These are phyloP conservation scores for Tachina fera DNA, from an alignment of 2,888 invertebrate species.

Conservation along the genomic window DNA sequence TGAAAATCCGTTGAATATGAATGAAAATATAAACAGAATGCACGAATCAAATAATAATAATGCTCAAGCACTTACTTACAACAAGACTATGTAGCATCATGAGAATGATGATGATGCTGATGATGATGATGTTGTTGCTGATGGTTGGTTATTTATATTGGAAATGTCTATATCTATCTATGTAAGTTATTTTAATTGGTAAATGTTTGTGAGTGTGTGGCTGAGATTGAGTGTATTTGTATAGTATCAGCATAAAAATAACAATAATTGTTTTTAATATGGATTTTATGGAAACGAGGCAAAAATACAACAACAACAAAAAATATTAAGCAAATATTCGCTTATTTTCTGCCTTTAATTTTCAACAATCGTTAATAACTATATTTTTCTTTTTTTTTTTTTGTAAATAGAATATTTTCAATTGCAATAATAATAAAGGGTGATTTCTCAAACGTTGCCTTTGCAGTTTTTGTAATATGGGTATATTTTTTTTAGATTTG, in stretches of 20 bases:
- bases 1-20: slow-evolving; percentile 47
- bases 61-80: slow-evolving; percentile 36
- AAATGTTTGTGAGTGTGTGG: slow-evolving; percentile 13
- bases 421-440: slow-evolving; percentile 14
- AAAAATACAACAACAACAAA: not conserved
- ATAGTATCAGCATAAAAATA: slow-evolving; percentile 63
- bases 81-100: slow-evolving; percentile 30
- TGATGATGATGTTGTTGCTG: not conserved
- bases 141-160: slow-evolving; percentile 47
- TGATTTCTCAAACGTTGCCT: not conserved
- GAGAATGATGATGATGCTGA: slow-evolving; percentile 2
- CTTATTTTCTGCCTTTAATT: slow-evolving; percentile 59
- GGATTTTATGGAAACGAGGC: slow-evolving; percentile 52
- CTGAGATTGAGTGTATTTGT: slow-evolving; percentile 35
- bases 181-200: slow-evolving; percentile 45
- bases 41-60: slow-evolving; percentile 27
- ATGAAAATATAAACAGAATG: slow-evolving; percentile 47
- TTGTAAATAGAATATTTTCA: slow-evolving; percentile 1
- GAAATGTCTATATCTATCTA: slow-evolving; percentile 26
- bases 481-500: too few species aligned
- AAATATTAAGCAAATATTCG: slow-evolving; percentile 30
- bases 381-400: slow-evolving; percentile 3
- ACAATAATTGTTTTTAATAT: slow-evolving; percentile 69
- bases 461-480: too few species aligned
- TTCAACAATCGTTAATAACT: slow-evolving; percentile 25